These are phyloP conservation scores for Chrysocyon brachyurus DNA, from an alignment of 2,797 vertebrate species.

Conservation along the genomic window DNA sequence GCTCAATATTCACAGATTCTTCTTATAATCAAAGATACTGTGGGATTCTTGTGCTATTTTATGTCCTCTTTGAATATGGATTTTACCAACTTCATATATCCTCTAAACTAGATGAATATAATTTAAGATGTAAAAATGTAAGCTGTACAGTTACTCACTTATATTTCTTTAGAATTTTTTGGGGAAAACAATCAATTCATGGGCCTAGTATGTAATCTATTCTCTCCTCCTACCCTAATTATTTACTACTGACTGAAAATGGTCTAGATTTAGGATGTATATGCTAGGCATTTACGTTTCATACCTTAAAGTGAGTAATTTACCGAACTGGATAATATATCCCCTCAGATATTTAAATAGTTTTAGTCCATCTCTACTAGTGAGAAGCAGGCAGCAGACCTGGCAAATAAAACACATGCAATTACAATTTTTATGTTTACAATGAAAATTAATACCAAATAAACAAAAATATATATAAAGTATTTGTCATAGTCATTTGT, in stretches of 20 bases:
- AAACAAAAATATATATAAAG: not conserved
- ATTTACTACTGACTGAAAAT: conserved; percentile 13
- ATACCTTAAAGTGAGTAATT: not conserved
- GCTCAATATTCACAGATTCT: not conserved
- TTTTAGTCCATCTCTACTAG: not conserved
- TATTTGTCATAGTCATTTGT: not conserved
- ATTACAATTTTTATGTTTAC: not conserved
- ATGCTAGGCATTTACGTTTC: not conserved
- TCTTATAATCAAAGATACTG: not conserved
- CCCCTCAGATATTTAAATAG: not conserved
- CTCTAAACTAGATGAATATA: not conserved
- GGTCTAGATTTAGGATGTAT: not conserved
- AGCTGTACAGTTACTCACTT: not conserved
- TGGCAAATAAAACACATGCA: not conserved
- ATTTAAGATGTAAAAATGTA: not conserved
- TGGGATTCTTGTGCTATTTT: not conserved
- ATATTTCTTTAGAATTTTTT: not conserved
- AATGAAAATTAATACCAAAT: not conserved
- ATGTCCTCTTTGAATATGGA: not conserved
- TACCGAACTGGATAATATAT: not conserved
- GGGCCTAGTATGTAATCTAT: not conserved
- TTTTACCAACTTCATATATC: not conserved
- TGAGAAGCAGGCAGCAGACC: not conserved
- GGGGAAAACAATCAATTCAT: not conserved
- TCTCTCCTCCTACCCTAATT: not conserved